Evolutionary conservation across 2,888 invertebrate genomes (phyloP).

Genomic region (Cabera pusaria): DNA sequence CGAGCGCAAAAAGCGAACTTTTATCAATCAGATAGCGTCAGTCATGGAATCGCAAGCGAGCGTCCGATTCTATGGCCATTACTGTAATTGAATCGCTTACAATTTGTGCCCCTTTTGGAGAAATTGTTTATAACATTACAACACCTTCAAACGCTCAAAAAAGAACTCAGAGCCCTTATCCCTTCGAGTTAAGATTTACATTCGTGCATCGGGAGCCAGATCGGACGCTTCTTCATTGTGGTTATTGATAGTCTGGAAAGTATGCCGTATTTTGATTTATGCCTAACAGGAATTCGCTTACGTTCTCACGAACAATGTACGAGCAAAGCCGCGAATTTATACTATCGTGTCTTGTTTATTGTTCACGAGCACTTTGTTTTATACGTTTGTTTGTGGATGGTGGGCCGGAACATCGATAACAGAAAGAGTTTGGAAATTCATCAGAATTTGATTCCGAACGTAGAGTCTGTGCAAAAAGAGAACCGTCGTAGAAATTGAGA

Average conservation of each 20-base stretch:
- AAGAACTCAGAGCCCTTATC: constrained; percentile 14
- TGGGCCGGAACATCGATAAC: constrained; percentile 11
- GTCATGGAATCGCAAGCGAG: constrained; percentile 23
- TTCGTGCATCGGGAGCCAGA: constrained; percentile 14
- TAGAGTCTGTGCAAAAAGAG: too few species aligned
- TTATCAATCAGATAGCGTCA: constrained; percentile 21
- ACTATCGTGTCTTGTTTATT: constrained; percentile 41
- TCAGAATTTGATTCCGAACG: constrained; percentile 1
- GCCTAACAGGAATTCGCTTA: constrained; percentile 22
- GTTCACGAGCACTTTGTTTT: constrained; percentile 30
- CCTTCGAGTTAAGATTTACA: constrained; percentile 12
- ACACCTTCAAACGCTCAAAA: constrained; percentile 14
- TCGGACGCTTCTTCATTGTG: background rate
- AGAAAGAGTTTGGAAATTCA: constrained; percentile 14
- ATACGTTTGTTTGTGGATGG: constrained; percentile 23
- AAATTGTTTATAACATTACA: constrained; percentile 55
- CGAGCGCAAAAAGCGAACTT: constrained; percentile 8
- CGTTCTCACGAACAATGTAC: constrained; percentile 26
- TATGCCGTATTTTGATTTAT: constrained; percentile 32
- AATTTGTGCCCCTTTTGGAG: constrained; percentile 57
- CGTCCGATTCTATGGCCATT: constrained; percentile 42
- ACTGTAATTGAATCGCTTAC: constrained; percentile 57
- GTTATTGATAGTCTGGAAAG: constrained; percentile 25
- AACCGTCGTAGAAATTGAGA: too few species aligned
- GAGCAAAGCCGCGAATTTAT: constrained; percentile 29